Evolutionary conservation across 2,797 vertebrate species (phyloP).

Genomic region (Cheirogaleus major): DNA sequence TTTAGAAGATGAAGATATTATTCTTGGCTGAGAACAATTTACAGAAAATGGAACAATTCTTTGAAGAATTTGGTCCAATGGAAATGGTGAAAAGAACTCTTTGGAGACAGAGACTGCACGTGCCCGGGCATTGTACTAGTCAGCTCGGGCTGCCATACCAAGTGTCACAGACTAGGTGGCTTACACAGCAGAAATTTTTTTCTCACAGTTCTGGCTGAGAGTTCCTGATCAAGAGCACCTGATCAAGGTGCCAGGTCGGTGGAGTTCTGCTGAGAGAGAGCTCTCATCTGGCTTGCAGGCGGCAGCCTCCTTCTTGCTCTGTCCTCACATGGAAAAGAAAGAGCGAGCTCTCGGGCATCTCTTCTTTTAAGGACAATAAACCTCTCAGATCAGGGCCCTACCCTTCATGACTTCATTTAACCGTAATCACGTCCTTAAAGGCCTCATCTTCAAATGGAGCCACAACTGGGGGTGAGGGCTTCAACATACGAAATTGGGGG

Average conservation of each 20-base stretch:
- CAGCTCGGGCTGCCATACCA: background rate
- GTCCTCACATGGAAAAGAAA: background rate
- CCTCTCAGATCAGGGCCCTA: background rate
- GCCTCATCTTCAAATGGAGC: background rate
- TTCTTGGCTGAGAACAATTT: background rate
- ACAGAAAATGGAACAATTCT: background rate
- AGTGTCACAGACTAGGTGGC: background rate
- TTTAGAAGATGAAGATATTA: background rate
- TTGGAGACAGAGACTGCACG: background rate
- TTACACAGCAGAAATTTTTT: background rate
- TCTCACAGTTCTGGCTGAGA: background rate
- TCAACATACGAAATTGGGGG: background rate
- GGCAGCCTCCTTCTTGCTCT: background rate
- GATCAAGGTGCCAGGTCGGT: background rate
- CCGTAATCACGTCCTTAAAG: background rate
- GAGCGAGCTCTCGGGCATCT: background rate
- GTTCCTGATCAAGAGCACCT: background rate
- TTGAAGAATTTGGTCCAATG: background rate
- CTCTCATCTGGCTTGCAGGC: background rate
- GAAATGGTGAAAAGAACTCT: background rate
- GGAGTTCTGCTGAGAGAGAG: background rate
- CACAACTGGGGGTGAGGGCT: background rate
- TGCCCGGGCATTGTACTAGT: background rate
- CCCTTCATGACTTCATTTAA: background rate
- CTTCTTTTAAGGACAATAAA: background rate